phyloP scores from a whole-genome alignment of 53 echinoderm and acorn worm genomes.

The Luidia sarsii region DNA sequence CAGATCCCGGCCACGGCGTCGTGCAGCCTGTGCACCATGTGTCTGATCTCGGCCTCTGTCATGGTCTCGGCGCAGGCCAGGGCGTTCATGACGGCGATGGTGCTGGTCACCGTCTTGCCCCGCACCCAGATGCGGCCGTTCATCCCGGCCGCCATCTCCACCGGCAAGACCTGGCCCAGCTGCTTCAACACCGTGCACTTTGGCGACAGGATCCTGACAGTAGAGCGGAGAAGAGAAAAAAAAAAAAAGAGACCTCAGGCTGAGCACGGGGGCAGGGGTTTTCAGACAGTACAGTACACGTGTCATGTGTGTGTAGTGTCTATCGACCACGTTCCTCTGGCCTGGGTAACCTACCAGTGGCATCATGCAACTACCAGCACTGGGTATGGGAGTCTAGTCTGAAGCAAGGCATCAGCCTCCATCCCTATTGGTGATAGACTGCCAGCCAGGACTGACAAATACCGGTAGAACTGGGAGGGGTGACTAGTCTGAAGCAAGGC shows the following conservation, averaged over 20 bases:
- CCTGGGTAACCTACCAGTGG: no score
- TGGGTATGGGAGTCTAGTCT: no score
- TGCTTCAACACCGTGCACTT: slow-evolving; percentile 71
- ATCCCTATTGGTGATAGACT: no score
- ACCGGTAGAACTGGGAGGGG: no score
- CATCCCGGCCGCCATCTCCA: slow-evolving; percentile 84
- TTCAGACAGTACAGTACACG: no score
- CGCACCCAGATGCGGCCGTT: slow-evolving; percentile 91
- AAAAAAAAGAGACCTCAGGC: neutral
- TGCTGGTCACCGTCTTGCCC: slow-evolving; percentile 52
- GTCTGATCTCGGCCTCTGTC: slow-evolving; percentile 72
- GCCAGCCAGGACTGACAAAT: no score
- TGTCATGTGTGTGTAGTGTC: no score
- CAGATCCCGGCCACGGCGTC: slow-evolving; percentile 56
- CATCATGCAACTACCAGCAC: no score
- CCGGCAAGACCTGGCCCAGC: slow-evolving; percentile 70
- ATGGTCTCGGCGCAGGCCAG: slow-evolving; percentile 79
- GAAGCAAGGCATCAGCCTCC: no score
- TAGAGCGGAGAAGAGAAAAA: neutral
- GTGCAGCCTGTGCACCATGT: slow-evolving; percentile 70
- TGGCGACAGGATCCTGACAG: slow-evolving; percentile 63
- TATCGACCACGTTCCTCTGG: no score
- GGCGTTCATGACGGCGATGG: slow-evolving; percentile 79
- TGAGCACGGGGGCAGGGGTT: no score
- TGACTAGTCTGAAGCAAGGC: no score